Base-by-base conservation (phyloP, 1,140 invertebrate genomes). In the Drosophila mayri region DNA sequence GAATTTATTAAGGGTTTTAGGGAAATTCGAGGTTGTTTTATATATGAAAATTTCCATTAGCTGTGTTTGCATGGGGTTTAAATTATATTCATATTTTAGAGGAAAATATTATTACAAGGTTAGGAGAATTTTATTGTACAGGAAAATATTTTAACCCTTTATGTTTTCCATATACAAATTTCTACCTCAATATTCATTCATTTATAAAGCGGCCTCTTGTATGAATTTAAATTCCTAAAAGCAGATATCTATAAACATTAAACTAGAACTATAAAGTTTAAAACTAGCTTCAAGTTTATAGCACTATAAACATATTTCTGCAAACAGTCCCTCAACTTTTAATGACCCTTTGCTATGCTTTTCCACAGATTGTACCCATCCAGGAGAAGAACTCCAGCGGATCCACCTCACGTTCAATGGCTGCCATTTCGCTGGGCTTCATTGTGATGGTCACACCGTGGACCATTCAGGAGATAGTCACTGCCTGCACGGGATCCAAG, bases 381-480 rank as follows among this genome's bases (percentile, higher is more conserved):
- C 96, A 96, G 79, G 96, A 97, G 87, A 94, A 96, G 81, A 94
- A 96, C 76, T 94, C 97, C 60, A 97, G 95, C 57, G 96, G 96
- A 6, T 95, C 95, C 71, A 96, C 96, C 25, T 97, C 96, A 30
- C 94, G 96, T 84, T 97, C 97, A 77, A 97, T 97, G 96, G 97
- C 96, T 0, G 96, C 97, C 44, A 97, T 97, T 95, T 97, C 96
- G 74, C 93, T 97, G 79, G 96, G 96, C 57, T 97, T 97, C 93
- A 97, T 97, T 90, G 96, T 97, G 55, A 96, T 97, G 94, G 96
- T 97, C 61, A 97, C 97, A 62, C 97, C 97, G 30, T 97, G 96
- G 94, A 97, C 96, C 30, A 97, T 97, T 70, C 96, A 97, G 93
- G 96, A 97, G 95, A 96, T 97, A 60, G 96, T 97, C 18, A 96